Conservation (phyloP, 2,888 invertebrate species). For the Limulus polyphemus region DNA sequence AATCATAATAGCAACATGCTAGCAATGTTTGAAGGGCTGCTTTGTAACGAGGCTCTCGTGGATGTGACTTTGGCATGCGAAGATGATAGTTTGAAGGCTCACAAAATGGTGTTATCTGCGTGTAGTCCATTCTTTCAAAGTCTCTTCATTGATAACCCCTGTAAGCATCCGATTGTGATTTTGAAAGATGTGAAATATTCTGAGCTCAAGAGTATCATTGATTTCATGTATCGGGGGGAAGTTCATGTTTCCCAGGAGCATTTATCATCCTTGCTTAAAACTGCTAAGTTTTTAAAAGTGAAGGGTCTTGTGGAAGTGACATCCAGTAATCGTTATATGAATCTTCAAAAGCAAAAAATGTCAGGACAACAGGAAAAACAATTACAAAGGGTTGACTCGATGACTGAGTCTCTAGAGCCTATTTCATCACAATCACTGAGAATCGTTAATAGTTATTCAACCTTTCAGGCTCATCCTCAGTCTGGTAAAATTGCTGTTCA, state of each 20-base stretch:
- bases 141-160: conserved; percentile 80
- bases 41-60: conserved; percentile 77
- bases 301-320: conserved; percentile 65
- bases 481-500: background rate
- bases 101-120: conserved; percentile 84
- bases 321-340: conserved; percentile 47
- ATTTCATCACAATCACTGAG: too few relatives aligned
- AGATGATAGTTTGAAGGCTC: conserved; percentile 77
- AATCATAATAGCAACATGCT: conserved; percentile 81
- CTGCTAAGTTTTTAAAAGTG: conserved; percentile 80
- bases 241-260: conserved; percentile 88
- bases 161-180: conserved; percentile 84
- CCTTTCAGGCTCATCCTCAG: background rate
- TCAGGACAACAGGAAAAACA: too few relatives aligned
- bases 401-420: too few relatives aligned
- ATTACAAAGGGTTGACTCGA: too few relatives aligned
- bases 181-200: conserved; percentile 83
- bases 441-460: too few relatives aligned
- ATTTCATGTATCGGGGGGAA: conserved; percentile 94
- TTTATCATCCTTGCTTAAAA: conserved; percentile 70
- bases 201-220: conserved; percentile 76
- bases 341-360: too few relatives aligned
- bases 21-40: conserved; percentile 73
- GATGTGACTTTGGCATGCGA: conserved; percentile 86
- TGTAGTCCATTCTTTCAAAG: conserved; percentile 88